phyloP scores from a whole-genome alignment of 2,888 invertebrate species.

The Sphecodes monilicornis region DNA sequence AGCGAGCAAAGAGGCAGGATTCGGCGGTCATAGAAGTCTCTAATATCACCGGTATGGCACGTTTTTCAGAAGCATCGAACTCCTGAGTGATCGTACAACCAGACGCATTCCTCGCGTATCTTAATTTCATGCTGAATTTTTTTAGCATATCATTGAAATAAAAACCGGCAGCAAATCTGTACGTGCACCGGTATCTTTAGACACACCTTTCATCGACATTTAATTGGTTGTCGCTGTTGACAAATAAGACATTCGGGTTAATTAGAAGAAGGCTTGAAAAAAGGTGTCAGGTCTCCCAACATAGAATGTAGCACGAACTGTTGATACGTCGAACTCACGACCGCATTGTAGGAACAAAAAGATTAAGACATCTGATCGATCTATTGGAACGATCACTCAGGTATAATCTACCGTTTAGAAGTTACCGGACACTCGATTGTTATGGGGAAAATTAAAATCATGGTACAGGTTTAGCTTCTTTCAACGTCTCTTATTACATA shows the following conservation, averaged over 20 bases:
- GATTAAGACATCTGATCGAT: slow-evolving; percentile 42
- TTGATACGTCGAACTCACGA: slow-evolving; percentile 20
- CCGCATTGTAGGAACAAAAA: slow-evolving; percentile 40
- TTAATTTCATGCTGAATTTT: slow-evolving; percentile 41
- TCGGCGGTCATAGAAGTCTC: slow-evolving; percentile 27
- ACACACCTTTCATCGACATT: not conserved
- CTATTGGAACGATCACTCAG: slow-evolving; percentile 28
- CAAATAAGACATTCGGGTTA: not conserved
- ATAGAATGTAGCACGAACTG: slow-evolving; percentile 39
- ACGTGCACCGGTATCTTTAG: not conserved
- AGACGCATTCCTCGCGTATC: slow-evolving; percentile 18
- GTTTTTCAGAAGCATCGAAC: slow-evolving; percentile 30
- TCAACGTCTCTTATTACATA: not conserved
- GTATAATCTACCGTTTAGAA: slow-evolving; percentile 3
- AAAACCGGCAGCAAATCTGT: too few species aligned
- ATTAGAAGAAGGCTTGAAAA: slow-evolving; percentile 16
- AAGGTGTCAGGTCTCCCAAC: slow-evolving; percentile 36
- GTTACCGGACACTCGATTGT: slow-evolving; percentile 10
- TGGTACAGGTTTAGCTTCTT: not conserved
- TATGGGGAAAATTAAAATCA: not conserved
- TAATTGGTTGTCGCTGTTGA: slow-evolving; percentile 2
- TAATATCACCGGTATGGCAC: slow-evolving; percentile 20
- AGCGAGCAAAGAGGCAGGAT: slow-evolving; percentile 30
- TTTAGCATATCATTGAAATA: slow-evolving; percentile 18
- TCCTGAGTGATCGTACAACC: slow-evolving; percentile 6